Conservation (phyloP, 2,113 vertebrate genomes). For the Antechinus flavipes region DNA sequence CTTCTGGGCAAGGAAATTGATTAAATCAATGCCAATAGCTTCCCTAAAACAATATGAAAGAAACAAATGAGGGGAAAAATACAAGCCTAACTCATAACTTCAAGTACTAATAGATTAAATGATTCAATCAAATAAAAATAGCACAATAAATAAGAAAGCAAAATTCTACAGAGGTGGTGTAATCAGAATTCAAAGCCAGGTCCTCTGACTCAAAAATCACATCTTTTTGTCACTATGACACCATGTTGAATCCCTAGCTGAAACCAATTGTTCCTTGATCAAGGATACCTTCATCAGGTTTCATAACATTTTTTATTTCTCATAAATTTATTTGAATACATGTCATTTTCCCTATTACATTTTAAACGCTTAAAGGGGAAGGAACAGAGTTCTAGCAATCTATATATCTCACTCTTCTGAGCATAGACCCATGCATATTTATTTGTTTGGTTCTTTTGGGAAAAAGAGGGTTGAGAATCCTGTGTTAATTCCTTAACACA, state of each 20-base stretch:
- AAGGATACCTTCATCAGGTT: not conserved
- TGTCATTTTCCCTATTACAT: not conserved
- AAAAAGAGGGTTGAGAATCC: not conserved
- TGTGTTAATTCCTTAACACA: not conserved
- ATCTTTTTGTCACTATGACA: too few relatives aligned
- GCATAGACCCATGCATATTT: not conserved
- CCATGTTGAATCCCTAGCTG: not conserved
- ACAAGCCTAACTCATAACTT: too few relatives aligned
- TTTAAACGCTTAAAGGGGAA: not conserved
- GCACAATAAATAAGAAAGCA: too few relatives aligned
- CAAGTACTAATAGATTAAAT: too few relatives aligned
- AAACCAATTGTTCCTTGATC: not conserved
- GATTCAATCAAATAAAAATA: too few relatives aligned
- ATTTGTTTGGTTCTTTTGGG: not conserved
- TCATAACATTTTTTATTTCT: not conserved
- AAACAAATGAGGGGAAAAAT: not conserved
- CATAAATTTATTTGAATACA: not conserved
- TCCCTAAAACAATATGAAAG: not conserved
- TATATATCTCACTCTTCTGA: not conserved
- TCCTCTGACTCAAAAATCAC: not conserved
- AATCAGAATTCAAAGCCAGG: not conserved
- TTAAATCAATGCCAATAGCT: not conserved
- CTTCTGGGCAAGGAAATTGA: not conserved
- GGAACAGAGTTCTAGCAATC: not conserved
- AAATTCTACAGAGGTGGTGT: too few relatives aligned